Evolutionary conservation across 2,113 vertebrate species (phyloP).

Genomic region (Lampris incognitus): DNA sequence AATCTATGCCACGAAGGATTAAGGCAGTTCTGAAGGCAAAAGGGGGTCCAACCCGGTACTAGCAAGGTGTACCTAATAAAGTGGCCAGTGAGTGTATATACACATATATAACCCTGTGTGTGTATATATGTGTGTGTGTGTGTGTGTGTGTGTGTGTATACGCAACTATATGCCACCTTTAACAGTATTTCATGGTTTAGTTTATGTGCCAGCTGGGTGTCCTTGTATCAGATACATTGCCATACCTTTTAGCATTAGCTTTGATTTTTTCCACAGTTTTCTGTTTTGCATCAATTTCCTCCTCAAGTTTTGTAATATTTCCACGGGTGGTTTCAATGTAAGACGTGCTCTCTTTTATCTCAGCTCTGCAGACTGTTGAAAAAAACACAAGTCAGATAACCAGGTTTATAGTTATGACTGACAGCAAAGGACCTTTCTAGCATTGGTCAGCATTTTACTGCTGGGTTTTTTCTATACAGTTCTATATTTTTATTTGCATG

Average conservation of each 20-base stretch:
- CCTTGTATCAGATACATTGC: background rate
- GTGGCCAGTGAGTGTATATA: no score
- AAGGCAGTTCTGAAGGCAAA: no score
- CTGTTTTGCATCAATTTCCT: conserved; percentile 64
- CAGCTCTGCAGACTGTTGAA: conserved; percentile 61
- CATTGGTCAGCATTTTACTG: background rate
- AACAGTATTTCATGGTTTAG: background rate
- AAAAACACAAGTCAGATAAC: background rate
- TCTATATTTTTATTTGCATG: no score
- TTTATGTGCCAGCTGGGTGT: background rate
- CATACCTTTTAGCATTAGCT: conserved; percentile 72
- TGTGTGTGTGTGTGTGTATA: background rate
- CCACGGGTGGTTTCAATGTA: conserved; percentile 43
- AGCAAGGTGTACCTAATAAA: no score
- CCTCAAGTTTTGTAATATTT: conserved; percentile 64
- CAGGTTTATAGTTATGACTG: background rate
- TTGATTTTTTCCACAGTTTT: conserved; percentile 62
- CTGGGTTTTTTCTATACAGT: no score
- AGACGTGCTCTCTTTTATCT: conserved; percentile 65
- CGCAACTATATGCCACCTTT: background rate
- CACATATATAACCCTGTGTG: no score
- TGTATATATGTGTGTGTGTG: no score
- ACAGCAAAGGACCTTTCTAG: background rate
- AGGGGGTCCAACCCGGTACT: no score
- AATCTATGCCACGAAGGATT: no score